Percentiles rank a stretch among this genome's conserved stretches.
Evolutionary conservation across 1,140 invertebrate species (phyloP).

Genomic region (Rhopalosiphum maidis): DNA sequence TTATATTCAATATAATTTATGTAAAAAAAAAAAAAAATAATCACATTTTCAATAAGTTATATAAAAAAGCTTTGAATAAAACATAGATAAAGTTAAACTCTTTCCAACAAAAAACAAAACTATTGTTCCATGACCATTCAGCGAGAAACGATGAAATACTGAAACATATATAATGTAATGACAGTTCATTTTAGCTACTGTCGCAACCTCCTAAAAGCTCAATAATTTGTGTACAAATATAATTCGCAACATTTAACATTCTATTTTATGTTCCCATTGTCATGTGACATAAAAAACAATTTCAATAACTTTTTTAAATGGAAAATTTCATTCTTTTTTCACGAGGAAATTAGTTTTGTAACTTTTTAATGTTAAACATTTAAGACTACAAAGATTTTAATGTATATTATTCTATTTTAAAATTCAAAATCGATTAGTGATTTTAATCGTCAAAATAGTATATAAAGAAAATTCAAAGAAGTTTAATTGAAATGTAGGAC

Average conservation of each 20-base stretch:
- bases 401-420: not conserved
- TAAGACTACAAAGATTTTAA: not conserved
- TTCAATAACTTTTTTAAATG: not conserved
- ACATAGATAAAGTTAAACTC: not conserved
- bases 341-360: not conserved
- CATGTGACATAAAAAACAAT: not conserved
- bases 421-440: not conserved
- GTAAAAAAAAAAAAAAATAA: not conserved
- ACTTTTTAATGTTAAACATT: not conserved
- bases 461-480: not conserved
- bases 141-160: not conserved
- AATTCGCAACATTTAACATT: not conserved
- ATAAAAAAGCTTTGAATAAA: slow-evolving; percentile 15
- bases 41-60: slow-evolving; percentile 9
- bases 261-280: not conserved
- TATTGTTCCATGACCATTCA: not conserved
- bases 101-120: not conserved
- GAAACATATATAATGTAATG: slow-evolving; percentile 14
- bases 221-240: not conserved
- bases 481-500: not conserved
- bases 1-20: slow-evolving; percentile 8
- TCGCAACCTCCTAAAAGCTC: not conserved
- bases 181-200: slow-evolving; percentile 2
- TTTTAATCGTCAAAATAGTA: not conserved
- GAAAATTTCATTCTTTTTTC: not conserved